Evolutionary conservation across 2,113 vertebrate species (phyloP).

Genomic region (Macaca nemestrina): DNA sequence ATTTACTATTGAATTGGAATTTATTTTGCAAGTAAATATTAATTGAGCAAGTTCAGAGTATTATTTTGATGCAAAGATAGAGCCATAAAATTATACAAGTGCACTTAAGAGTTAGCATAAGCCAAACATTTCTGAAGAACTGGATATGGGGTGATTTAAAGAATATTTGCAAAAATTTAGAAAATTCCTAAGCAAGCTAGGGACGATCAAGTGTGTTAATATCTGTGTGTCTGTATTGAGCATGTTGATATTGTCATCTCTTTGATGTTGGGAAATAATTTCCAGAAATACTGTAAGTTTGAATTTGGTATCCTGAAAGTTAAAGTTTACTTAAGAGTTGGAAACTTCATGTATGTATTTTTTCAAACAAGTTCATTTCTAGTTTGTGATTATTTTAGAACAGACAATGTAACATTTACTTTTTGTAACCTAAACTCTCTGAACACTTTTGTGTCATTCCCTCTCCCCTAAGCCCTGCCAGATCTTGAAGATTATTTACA

Average conservation of each 20-base stretch:
- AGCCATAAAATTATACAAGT: not conserved
- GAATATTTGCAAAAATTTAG: not conserved
- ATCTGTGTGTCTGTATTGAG: not conserved
- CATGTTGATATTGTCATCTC: not conserved
- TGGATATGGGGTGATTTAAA: not conserved
- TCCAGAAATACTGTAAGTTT: not conserved
- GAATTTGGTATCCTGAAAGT: not conserved
- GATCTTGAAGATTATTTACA: not conserved
- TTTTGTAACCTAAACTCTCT: not conserved
- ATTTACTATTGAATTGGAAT: conserved; percentile 17
- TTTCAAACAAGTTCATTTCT: not conserved
- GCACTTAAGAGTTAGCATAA: not conserved
- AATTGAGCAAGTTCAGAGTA: not conserved
- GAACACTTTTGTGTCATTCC: not conserved
- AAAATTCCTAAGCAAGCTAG: not conserved
- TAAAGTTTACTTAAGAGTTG: not conserved
- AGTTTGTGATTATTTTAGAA: not conserved
- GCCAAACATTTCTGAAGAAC: not conserved
- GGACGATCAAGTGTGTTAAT: not conserved
- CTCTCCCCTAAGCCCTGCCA: not conserved
- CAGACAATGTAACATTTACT: not conserved
- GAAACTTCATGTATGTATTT: not conserved
- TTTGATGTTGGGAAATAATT: conserved; percentile 22
- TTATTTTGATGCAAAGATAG: not conserved
- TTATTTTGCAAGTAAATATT: conserved; percentile 1